Percentiles rank a stretch among this genome's conserved stretches.
Conservation (phyloP, 2,888 invertebrate species). For the Microctonus hyperodae region DNA sequence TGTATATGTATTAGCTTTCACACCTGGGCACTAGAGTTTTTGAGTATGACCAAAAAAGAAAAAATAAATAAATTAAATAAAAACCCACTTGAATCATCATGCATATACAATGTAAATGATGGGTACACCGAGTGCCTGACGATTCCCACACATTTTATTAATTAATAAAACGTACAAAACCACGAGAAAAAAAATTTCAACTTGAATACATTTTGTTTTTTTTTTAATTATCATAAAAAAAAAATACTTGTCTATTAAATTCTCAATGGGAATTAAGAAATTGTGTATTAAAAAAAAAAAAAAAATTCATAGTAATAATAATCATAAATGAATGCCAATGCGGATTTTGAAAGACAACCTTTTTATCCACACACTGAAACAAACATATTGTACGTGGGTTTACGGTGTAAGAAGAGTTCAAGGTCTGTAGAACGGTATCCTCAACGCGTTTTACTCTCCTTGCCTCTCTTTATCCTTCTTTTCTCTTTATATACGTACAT, state of each 20-base stretch:
- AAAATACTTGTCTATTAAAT: no score
- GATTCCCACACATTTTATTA: not conserved
- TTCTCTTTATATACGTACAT: no score
- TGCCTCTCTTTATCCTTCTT: conserved; percentile 15
- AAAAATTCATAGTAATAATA: no score
- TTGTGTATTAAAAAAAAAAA: no score
- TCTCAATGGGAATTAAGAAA: no score
- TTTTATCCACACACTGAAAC: not conserved
- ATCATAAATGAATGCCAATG: no score
- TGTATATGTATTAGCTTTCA: not conserved
- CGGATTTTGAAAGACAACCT: not conserved
- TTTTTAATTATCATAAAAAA: no score
- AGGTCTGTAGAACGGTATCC: conserved; percentile 42
- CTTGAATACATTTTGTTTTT: no score
- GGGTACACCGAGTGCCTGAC: not conserved
- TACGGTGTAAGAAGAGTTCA: conserved; percentile 40
- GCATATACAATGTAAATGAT: not conserved
- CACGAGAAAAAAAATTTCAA: no score
- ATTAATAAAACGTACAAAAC: no score
- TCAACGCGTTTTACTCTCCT: conserved; percentile 33
- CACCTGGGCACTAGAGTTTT: conserved; percentile 11
- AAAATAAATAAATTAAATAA: not conserved
- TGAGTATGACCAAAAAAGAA: not conserved
- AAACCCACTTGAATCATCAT: not conserved
- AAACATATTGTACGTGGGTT: conserved; percentile 21